Base-by-base conservation (phyloP, 2,113 vertebrate species). In the Lophura nycthemera region DNA sequence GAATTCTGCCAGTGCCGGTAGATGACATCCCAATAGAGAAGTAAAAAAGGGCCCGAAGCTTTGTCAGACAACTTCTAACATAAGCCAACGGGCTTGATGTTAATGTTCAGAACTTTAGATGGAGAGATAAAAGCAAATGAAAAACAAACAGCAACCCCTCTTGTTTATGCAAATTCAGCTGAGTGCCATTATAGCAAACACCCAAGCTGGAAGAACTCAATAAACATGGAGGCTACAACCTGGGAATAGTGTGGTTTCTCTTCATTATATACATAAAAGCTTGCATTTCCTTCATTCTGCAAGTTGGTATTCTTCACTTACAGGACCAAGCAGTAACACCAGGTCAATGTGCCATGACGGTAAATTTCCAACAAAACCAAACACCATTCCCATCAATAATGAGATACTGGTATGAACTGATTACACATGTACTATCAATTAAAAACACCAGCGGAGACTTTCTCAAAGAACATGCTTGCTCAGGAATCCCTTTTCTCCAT, bases 401-500 rank as follows among this genome's bases (percentile, higher is more conserved):
- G 45, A 95, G 81, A 83, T 67, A 65, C 42, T 67, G 38, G 64
- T 60, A 64, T 59, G 50, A 91, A 80, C 40, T 57, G 85, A 95
- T 94, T 57, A 91, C 69, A 67, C 54, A 22, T 25, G 71, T 82
- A 93, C n/a, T 84, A 63, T 67, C 69, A 88, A 80, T 91, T 92
- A 60, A 74, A 83, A 79, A 72, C 60, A 94, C 52, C 67, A 48
- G 50, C 71, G 50, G 19, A 93, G 50, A 88, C 24, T 78, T 88
- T 94, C 72, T 81, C 73, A 90, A 93, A 94, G 69, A 95, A 94
- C 30, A 52, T 94, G 72, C 79, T 94, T 91, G 89, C 89, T 95
- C 93, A 78, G 83, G 73, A 94, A 88, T 90, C 89, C 91, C 83
- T 90, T 95, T 96, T 91, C 88, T 97, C 47, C 77, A 96, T 93